Percentiles rank a stretch among this genome's conserved stretches.
Conservation (phyloP, 2,888 invertebrate species). For the Hemithea aestivaria region DNA sequence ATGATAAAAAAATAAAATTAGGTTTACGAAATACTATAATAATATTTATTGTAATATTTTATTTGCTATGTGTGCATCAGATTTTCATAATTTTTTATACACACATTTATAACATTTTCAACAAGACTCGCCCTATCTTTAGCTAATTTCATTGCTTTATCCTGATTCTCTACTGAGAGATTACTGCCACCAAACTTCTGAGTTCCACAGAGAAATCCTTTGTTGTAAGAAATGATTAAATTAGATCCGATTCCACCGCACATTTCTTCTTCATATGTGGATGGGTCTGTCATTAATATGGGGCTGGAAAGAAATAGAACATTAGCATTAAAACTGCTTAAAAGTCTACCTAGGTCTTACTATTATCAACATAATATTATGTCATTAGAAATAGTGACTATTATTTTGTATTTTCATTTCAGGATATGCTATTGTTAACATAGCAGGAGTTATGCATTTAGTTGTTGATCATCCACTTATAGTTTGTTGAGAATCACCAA, state of each 20-base stretch:
- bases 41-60: too few relatives aligned
- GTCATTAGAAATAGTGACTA: too few relatives aligned
- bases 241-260: slow-evolving; percentile 81
- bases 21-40: too few relatives aligned
- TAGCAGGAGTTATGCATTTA: too few relatives aligned
- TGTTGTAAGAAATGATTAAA: slow-evolving; percentile 83
- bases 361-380: slow-evolving; percentile 11
- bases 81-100: slow-evolving; percentile 46
- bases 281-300: slow-evolving; percentile 86
- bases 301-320: slow-evolving; percentile 71
- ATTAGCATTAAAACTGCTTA: too few relatives aligned
- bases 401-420: too few relatives aligned
- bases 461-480: too few relatives aligned
- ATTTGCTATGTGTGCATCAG: slow-evolving; percentile 11
- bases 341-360: too few relatives aligned
- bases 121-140: slow-evolving; percentile 78
- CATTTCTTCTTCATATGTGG: slow-evolving; percentile 89
- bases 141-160: slow-evolving; percentile 80
- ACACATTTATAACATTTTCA: slow-evolving; percentile 56
- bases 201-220: slow-evolving; percentile 81
- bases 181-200: slow-evolving; percentile 88
- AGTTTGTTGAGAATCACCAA: too few relatives aligned
- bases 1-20: too few relatives aligned
- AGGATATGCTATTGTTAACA: too few relatives aligned
- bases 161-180: slow-evolving; percentile 77